Base-by-base conservation (phyloP, 2,888 invertebrate species). In the Acheta domesticus region DNA sequence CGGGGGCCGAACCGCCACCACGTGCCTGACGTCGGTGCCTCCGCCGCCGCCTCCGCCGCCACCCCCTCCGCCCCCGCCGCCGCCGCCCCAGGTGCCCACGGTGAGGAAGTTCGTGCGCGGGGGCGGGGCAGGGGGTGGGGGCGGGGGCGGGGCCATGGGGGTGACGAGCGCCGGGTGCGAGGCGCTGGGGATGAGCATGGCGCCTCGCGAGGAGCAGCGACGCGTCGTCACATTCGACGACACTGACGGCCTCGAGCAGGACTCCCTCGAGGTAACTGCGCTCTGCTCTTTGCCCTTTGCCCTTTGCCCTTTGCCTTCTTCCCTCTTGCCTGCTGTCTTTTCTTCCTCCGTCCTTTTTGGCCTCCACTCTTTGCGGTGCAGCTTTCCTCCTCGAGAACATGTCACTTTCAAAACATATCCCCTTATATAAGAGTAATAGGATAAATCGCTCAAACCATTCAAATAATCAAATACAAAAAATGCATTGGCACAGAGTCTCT, bases 251-350 rank as follows among this genome's bases (percentile, higher is more conserved):
- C 84, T 86, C 83, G 86, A 86, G 77, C 84, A 85, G 77, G 86
- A 86, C 83, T 86, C 86, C 48, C 83, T 86, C 78, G 86, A 86
- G 86, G 86, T 86, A 85, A 85, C 79, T 80, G 81, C 81, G 81
- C 84, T 85, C 80, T 82, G 83, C 81, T 83, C 85, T 62, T 19
- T n/a, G n/a, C 11, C 0, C 14, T 62, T 62, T 19, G 62, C 19
- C n/a, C n/a, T n/a, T n/a, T n/a, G n/a, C n/a, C n/a, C n/a, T n/a
- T n/a, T n/a, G n/a, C n/a, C n/a, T n/a, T n/a, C n/a, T n/a, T n/a
- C n/a, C n/a, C n/a, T n/a, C 5, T 36, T 36, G 36, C 36, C 36
- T 5, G 5, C 5, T 3, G 36, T 5, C 5, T 8, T 36, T 36
- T 5, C 36, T 36, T 8, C 23, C 23, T 23, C 1, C 23, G 23